Conservation (phyloP, 2,888 invertebrate species). For the Catocala fraxini region DNA sequence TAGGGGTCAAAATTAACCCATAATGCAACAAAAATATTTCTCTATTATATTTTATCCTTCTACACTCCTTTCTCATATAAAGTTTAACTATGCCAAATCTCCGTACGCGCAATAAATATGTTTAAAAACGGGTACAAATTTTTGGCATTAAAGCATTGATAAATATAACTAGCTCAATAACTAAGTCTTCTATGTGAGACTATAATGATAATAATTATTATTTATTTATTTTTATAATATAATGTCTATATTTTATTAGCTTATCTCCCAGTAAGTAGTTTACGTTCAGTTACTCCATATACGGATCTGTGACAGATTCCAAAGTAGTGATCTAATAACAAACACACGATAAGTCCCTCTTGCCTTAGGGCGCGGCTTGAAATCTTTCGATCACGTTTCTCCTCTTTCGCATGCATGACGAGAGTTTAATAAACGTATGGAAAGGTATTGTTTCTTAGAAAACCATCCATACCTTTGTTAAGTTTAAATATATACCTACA, state of each 20-base stretch:
- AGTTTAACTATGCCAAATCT: too few relatives aligned
- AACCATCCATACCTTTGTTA: background rate
- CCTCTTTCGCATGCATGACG: slow-evolving; percentile 18
- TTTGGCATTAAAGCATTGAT: too few relatives aligned
- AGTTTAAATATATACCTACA: too few relatives aligned
- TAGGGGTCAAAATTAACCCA: too few relatives aligned
- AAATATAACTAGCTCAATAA: too few relatives aligned
- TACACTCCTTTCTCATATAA: too few relatives aligned
- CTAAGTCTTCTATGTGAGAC: too few relatives aligned
- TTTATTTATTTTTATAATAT: background rate
- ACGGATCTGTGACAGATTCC: slow-evolving; percentile 57
- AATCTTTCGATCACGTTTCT: slow-evolving; percentile 53
- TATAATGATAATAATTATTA: too few relatives aligned
- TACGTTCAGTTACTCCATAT: slow-evolving; percentile 39
- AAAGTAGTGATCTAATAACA: slow-evolving; percentile 63
- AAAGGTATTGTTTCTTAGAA: background rate
- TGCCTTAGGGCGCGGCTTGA: slow-evolving; percentile 37
- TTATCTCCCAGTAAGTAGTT: slow-evolving; percentile 33
- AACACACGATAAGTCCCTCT: slow-evolving; percentile 36
- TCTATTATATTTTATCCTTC: too few relatives aligned
- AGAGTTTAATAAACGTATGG: background rate
- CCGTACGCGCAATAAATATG: too few relatives aligned
- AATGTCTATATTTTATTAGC: slow-evolving; percentile 25
- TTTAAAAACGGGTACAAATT: too few relatives aligned
- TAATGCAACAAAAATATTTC: too few relatives aligned